Base-by-base conservation (phyloP, 2,797 vertebrate species). In the Gymnocypris eckloni region DNA sequence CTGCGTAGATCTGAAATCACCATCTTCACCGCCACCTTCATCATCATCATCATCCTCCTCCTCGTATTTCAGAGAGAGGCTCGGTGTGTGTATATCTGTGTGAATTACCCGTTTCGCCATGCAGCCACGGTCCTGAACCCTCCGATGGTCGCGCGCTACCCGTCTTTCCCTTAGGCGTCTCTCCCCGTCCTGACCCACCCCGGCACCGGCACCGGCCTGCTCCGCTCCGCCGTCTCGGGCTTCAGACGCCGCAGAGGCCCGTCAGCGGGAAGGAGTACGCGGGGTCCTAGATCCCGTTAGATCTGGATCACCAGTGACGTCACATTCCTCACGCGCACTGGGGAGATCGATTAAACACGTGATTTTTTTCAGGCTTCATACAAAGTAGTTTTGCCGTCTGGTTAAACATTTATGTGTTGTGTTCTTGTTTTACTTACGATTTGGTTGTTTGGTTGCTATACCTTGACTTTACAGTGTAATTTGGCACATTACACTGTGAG, bases 121-220 rank as follows among this genome's bases (percentile, higher is more conserved):
- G 84, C 83, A 84, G 59, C 82, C 78, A 90, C 92, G 87, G 91
- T 90, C 92, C 90, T 90, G 88, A 90, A 88, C 91, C 90, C 90
- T 91, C 88, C 90, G 82, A 87, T 90, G 84, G 72, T 90, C 88
- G 83, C 87, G 86, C 84, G 64, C 87, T 84, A 75, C 86, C 89
- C 92, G 92, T 93, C 92, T 92, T 92, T 33, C 33, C 92, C 93
- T 91, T 92, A 91, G 89, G 90, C 90, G 88, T 84, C 88, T 92
- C 89, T 88, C 91, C 91, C 90, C 91, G 92, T 92, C 92, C 93
- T 85, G 75, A 86, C 37, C 85, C 75, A 77, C 52, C 84, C 73
- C 81, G 69, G 71, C 90, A 92, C 92, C 92, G 92, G 90, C 92
- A 92, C 92, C 91, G 92, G 90, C 92, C 87, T 92, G 87, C 90